These are phyloP conservation scores for Metallyticus violacea DNA, from an alignment of 2,888 invertebrate species.

Conservation along the genomic window DNA sequence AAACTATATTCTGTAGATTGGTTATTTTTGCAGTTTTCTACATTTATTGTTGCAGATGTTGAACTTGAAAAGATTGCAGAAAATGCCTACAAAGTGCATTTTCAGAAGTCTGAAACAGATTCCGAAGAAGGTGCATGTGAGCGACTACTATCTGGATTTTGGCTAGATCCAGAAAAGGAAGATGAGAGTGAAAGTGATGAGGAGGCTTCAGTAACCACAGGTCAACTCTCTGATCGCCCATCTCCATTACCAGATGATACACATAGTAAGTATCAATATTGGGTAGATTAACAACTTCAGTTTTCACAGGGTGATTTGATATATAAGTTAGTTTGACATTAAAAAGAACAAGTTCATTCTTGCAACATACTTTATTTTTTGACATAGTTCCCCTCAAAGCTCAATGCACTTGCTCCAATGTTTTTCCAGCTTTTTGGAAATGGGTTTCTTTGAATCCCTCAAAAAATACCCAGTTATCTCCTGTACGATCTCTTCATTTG, in stretches of 20 bases:
- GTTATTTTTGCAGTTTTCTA: too few relatives aligned
- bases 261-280: constrained; percentile 56
- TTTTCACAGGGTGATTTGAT: neutral
- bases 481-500: too few relatives aligned
- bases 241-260: constrained; percentile 76
- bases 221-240: constrained; percentile 56
- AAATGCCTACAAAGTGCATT: constrained; percentile 7
- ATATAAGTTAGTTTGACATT: too few relatives aligned
- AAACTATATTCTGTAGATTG: too few relatives aligned
- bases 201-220: constrained; percentile 50
- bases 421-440: too few relatives aligned
- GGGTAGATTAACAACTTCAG: constrained; percentile 9
- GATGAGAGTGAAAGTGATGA: constrained; percentile 35
- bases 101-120: constrained; percentile 32
- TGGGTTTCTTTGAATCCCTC: too few relatives aligned
- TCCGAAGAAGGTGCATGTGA: constrained; percentile 34
- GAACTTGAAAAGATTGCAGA: constrained; percentile 18
- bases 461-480: too few relatives aligned
- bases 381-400: too few relatives aligned
- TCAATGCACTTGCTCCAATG: too few relatives aligned
- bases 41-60: neutral
- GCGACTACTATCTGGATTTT: constrained; percentile 19
- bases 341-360: too few relatives aligned
- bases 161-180: constrained; percentile 29
- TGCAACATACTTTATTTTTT: too few relatives aligned